Base-by-base conservation (phyloP, 2,797 vertebrate species). In the Phaenicophaeus curvirostris region DNA sequence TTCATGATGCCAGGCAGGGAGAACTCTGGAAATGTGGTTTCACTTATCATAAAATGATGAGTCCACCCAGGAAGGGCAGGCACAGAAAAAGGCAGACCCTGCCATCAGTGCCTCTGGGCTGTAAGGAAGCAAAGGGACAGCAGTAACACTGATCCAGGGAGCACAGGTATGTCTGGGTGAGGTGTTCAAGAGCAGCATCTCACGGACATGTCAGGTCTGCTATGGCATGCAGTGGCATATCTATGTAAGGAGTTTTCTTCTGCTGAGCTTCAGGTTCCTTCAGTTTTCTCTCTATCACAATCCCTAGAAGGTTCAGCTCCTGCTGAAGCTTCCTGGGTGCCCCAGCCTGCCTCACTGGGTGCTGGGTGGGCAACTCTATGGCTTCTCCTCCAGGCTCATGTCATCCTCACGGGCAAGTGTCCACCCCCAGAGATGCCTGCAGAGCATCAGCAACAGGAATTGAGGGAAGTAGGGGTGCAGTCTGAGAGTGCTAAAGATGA, bases 201-300 rank as follows among this genome's bases (percentile, higher is more conserved):
- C 28, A 8, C 1, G 2, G 35, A 66, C 16, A 66, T 6, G 19
- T 58, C 27, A 35, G 37, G 21, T 65, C 30, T 13, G 8, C 44
- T 10, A 2, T 7, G 33, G 41, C 28, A 6, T 2, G 7, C 1
- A 2, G 16, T 37, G 46, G 11, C 15, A 33, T 4, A 8, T 85
- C 73, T 37, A 28, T 18, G 11, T 0, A 0, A 10, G 6, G 11
- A 65, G 3, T 28, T 85, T 58, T 41, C 35, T 85, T 67, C 48
- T 65, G 5, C 21, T 42, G 57, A 78, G 10, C 46, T 42, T 75
- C 1, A 1, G 6, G 53, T 75, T 54, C 41, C 48, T 61, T 21
- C 57, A 68, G 3, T 46, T 90, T 80, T n/a, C 24, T 62, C 54
- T 61, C 44, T 15, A 4, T 3, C 37, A 41, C 2, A 25, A 24